Base-by-base conservation (phyloP, 2,113 vertebrate species). In the Terrapene triunguis region DNA sequence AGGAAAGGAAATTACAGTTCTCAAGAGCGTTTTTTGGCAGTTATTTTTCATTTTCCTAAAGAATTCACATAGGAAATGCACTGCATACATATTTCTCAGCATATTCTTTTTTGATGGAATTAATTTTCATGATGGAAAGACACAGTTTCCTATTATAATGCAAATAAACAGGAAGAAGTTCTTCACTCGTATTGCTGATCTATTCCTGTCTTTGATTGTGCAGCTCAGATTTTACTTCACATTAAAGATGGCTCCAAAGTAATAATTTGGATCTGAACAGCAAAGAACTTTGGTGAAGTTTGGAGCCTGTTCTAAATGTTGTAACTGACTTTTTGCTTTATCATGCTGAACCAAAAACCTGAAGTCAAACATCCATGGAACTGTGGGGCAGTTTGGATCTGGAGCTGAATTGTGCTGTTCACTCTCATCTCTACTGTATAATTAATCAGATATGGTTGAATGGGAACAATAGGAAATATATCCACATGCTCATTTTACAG, bases 11-110 rank as follows among this genome's bases (percentile, higher is more conserved):
- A 59, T 82, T 78, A 42, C 65, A n/a, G 19, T 62, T 79, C 38
- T 88, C 91, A 93, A 90, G 88, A 92, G 59, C 3, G 13, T 51
- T 79, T 25, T 76, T 83, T 84, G 42, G 51, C 48, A 89, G 38
- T 89, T 85, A 89, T 95, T 97, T 96, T 94, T 91, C 84, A 87
- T 91, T 69, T 80, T 74, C 44, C 55, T 86, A 88, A 38, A 92
- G 72, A 93, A 94, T 87, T 80, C 89, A 88, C 50, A 82, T 53
- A 82, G 69, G 53, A 96, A 94, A 95, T 25, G 2, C 12, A 32
- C 21, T 83, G 80, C 32, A 78, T 85, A 10, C 48, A 80, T 55
- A 89, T 95, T 96, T 84, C 80, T 84, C 78, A 91, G 3, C 57
- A 95, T 83, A 89, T 89, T 94, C 57, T 81, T 51, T 89, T 96